These are phyloP conservation scores for Cheirogaleus major DNA, from an alignment of 2,797 vertebrate species.

Conservation along the genomic window DNA sequence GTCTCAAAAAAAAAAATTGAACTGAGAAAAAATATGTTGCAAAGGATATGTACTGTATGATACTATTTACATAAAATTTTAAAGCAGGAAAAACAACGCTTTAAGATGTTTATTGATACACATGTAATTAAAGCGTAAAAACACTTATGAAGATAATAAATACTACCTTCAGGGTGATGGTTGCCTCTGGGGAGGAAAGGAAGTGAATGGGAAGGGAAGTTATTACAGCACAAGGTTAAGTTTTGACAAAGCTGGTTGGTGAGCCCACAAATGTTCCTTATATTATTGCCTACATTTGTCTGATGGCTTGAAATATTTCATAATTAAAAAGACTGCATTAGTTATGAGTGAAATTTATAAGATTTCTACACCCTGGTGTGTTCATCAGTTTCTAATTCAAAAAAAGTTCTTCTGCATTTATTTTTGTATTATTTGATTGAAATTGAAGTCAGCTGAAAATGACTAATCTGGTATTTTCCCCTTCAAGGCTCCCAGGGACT, in stretches of 20 bases:
- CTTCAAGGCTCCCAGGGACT: neutral
- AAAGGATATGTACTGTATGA: neutral
- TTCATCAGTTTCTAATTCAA: neutral
- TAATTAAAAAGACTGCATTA: neutral
- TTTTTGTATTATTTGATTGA: constrained; percentile 29
- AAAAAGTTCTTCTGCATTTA: neutral
- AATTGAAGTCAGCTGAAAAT: constrained; percentile 8
- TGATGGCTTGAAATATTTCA: neutral
- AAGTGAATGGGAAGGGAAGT: neutral
- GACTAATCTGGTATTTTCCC: constrained; percentile 21
- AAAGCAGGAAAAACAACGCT: neutral
- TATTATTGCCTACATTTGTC: neutral
- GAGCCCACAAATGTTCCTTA: neutral
- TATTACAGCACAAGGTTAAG: neutral
- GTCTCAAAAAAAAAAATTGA: neutral
- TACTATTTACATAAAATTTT: neutral
- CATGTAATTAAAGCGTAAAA: neutral
- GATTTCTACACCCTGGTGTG: constrained; percentile 17
- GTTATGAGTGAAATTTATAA: neutral
- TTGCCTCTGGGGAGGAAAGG: neutral
- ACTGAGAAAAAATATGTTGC: neutral
- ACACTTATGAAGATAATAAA: neutral
- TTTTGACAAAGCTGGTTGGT: neutral
- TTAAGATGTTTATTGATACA: neutral
- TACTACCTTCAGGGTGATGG: neutral